phyloP scores from a whole-genome alignment of 2,113 vertebrate species.

The Bufo gargarizans region DNA sequence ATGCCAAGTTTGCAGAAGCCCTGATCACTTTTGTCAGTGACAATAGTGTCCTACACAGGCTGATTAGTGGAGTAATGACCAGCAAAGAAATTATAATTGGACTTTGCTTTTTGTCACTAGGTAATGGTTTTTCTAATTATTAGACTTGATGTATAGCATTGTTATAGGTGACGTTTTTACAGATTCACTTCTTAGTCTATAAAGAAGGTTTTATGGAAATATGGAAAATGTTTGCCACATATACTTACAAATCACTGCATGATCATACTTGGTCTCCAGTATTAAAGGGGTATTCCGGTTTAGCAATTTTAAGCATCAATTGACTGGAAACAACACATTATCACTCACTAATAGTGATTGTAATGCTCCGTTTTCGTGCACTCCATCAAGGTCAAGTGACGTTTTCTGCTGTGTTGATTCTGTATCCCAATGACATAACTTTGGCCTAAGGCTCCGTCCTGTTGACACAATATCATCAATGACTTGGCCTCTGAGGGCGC shows the following conservation, averaged over 20 bases:
- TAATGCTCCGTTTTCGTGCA: too few species aligned
- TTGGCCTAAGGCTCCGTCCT: too few species aligned
- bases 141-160: conserved; percentile 75
- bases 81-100: conserved; percentile 98
- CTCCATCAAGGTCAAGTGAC: too few species aligned
- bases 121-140: conserved; percentile 88
- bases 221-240: neutral
- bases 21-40: conserved; percentile 97
- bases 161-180: conserved; percentile 65
- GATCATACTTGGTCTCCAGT: neutral
- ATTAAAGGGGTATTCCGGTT: neutral
- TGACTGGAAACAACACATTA: too few species aligned
- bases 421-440: too few species aligned
- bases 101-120: conserved; percentile 95
- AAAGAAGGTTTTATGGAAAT: neutral
- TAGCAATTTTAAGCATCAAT: too few species aligned
- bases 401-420: too few species aligned
- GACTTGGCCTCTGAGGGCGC: too few species aligned
- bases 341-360: too few species aligned
- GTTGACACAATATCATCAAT: too few species aligned
- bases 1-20: conserved; percentile 93
- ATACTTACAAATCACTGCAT: neutral
- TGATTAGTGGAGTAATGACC: conserved; percentile 94
- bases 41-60: conserved; percentile 93
- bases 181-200: neutral